Evolutionary conservation across 2,113 vertebrate genomes (phyloP), one percentile per base, ranked within the genome.

Genomic region (Suncus etruscus): DNA sequence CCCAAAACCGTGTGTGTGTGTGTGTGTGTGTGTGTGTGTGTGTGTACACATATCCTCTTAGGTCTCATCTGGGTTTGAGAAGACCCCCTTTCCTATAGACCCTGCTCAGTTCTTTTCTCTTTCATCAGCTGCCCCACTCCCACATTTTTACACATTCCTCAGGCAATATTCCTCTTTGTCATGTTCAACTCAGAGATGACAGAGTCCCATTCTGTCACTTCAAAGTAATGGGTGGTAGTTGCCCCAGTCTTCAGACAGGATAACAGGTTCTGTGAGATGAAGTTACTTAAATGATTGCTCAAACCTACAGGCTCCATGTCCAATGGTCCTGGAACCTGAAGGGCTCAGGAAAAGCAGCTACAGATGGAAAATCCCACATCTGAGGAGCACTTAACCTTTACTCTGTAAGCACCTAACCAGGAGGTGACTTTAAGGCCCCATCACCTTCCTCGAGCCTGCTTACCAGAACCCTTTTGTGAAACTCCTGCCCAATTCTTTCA

Each of bases 211-310:
- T 76, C 65, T 65, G 66, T 86, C 83, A 85, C 61, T 29, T 76
- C n/a, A 18, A 6, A 25, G 70, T 66, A 58, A 31, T 32, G 66
- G 68, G 50, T 82, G 54, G 4, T 90, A 70, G 45, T 48, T 1
- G 69, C 32, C 29, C 68, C 68, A 63, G 75, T 94, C 87, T 89
- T 95, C 75, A 87, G 85, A 75, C 78, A 72, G 61, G 73, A 66
- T 82, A 91, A 86, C 54, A 78, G 61, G 83, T 51, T 63, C 72
- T 29, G 75, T 54, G 58, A 89, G 81, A 90, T 68, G 66, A 32
- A 85, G 29, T 83, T 45, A 73, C 51, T 75, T 66, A 31, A 47
- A 29, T n/a, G 68, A 65, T 63, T 39, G 22, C 72, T 47, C 76
- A 54, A 87, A 63, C 72, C 9, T 11, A 0, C 24, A 93, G 29